Base-by-base conservation (phyloP, 1,140 invertebrate genomes). In the Drosophila kikkawai region DNA sequence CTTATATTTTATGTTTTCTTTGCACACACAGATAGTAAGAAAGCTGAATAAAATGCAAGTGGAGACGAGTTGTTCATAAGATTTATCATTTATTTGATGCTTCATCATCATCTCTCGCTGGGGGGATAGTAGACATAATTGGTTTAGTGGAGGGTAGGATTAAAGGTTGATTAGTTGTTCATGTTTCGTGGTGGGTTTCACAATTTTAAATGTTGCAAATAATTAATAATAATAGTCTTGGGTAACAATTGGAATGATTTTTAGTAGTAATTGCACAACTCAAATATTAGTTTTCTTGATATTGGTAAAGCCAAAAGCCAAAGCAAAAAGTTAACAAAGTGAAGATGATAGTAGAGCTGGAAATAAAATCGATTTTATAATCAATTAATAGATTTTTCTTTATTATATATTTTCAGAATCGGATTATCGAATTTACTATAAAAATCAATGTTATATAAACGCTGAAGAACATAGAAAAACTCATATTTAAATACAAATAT, bases 121-220 rank as follows among this genome's bases (percentile, higher is more conserved):
- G 26, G 61, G 44, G 53, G 9, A 56, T 22, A 45, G 44, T 68
- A 68, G 66, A 51, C 66, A 68, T 68, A 66, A 44, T 39, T 56
- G 66, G 36, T 47, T 57, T 58, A 59, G 37, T 71, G 39, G 53
- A 44, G 15, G 22, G 32, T 50, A 42, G 51, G 51, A 19, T 36
- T 61, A 39, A 48, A 47, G 41, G 56, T 48, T 36, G 47, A 36
- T 78, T 77, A 61, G 64, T 77, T 59, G 61, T 77, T 68, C 66
- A 26, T 71, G 50, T 74, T 44, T 59, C 2, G 67, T 71, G 66
- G 67, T 26, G 67, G 29, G 55, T 32, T 74, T 74, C 48, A 78
- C 75, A 78, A 78, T 78, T 56, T 78, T 61, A 57, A 61, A 78
- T 78, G 57, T 69, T n/a, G 75, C 53, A 70, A 79, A 74, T 59